These are phyloP conservation scores for Nyctibius bracteatus DNA, from an alignment of 2,113 vertebrate genomes.

Conservation along the genomic window DNA sequence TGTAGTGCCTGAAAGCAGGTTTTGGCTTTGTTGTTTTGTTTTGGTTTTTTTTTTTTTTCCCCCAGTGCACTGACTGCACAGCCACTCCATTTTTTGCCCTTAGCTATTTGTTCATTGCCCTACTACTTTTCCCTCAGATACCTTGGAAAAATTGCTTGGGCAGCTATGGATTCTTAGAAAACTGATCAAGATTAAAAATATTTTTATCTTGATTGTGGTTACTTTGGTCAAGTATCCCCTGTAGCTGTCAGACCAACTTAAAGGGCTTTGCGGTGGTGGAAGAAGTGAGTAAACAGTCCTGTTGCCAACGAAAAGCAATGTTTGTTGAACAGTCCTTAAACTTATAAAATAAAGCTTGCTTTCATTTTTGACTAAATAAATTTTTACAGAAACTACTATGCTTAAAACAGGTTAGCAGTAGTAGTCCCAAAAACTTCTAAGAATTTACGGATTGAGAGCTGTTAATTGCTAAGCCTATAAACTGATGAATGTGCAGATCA, in stretches of 20 bases:
- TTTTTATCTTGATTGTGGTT: background rate
- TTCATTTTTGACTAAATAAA: background rate
- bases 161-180: background rate
- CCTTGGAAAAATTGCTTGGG: background rate
- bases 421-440: background rate
- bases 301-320: background rate
- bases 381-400: background rate
- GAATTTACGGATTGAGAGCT: background rate
- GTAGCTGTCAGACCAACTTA: background rate
- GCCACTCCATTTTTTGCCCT: background rate
- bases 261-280: background rate
- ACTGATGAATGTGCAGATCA: background rate
- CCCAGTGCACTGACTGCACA: background rate
- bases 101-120: background rate
- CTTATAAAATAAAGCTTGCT: background rate
- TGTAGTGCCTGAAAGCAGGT: background rate
- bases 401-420: background rate
- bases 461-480: background rate
- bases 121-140: background rate
- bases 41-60: background rate
- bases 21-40: fast-evolving
- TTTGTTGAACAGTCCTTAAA: background rate
- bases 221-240: background rate
- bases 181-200: background rate
- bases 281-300: background rate